Conservation (phyloP, 2,797 vertebrate genomes). For the Pseudomugil gertrudae region DNA sequence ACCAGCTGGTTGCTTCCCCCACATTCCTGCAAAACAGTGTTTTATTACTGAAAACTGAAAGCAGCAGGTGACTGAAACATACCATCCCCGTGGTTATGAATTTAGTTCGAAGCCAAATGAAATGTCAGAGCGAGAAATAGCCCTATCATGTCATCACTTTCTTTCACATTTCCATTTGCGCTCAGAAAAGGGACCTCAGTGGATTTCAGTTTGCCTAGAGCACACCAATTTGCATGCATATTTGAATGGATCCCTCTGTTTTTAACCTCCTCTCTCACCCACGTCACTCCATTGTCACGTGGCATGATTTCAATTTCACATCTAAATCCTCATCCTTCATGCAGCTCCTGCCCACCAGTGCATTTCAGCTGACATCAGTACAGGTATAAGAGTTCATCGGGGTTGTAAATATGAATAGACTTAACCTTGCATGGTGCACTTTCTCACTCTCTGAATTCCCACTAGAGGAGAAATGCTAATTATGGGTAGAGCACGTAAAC, state of each 20-base stretch:
- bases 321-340: slow-evolving; percentile 10
- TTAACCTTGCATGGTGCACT: slow-evolving; percentile 44
- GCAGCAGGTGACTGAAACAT: slow-evolving; percentile 22
- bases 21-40: slow-evolving; percentile 21
- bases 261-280: slow-evolving; percentile 43
- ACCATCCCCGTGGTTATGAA: slow-evolving; percentile 24
- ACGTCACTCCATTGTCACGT: slow-evolving; percentile 36
- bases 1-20: slow-evolving; percentile 9
- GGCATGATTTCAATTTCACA: slow-evolving; percentile 31
- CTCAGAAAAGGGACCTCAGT: slow-evolving; percentile 10
- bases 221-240: slow-evolving; percentile 20
- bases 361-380: slow-evolving; percentile 29
- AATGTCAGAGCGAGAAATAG: slow-evolving; percentile 1
- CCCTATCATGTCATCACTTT: slow-evolving; percentile 10
- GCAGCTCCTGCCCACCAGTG: slow-evolving; percentile 24
- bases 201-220: slow-evolving; percentile 13
- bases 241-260: slow-evolving; percentile 46
- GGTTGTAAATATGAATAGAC: slow-evolving; percentile 58
- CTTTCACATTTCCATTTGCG: slow-evolving; percentile 37
- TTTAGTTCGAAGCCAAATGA: slow-evolving; percentile 31
- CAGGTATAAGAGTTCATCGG: slow-evolving; percentile 40
- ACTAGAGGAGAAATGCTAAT: slow-evolving; percentile 32
- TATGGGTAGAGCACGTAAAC: slow-evolving; percentile 1
- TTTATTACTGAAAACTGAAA: slow-evolving; percentile 39
- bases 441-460: slow-evolving; percentile 30